phyloP scores from a whole-genome alignment of 92 coral and sea anemone species.

The Parazoanthus atlanticus region DNA sequence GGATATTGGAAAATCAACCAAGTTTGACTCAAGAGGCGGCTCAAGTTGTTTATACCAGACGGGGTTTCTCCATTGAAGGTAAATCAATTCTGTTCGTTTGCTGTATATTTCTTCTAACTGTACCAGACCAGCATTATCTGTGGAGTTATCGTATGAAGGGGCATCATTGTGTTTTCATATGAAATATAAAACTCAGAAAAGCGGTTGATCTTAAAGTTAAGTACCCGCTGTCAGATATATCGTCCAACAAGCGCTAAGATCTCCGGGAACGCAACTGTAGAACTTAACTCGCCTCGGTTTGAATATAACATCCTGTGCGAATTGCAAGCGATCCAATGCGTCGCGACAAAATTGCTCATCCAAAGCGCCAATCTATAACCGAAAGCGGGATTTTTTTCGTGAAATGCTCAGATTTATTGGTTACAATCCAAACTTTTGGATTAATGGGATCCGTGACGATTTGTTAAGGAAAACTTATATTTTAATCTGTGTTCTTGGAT shows the following conservation, averaged over 20 bases:
- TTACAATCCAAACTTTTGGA: background rate
- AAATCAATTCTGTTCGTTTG: background rate
- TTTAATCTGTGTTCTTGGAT: background rate
- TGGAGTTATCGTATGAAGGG: background rate
- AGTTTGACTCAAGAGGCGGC: background rate
- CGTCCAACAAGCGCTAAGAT: background rate
- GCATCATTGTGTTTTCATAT: background rate
- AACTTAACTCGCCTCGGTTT: background rate
- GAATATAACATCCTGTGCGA: no score
- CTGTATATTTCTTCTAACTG: background rate
- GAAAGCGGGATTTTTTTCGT: background rate
- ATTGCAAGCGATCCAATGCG: background rate
- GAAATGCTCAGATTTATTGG: background rate
- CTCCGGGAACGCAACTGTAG: background rate
- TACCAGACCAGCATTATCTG: background rate
- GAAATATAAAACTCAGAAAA: background rate
- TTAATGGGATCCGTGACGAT: background rate
- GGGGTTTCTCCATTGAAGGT: slow-evolving; percentile 1
- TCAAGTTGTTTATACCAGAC: background rate
- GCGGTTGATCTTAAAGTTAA: background rate
- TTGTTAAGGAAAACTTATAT: background rate
- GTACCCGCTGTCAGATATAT: background rate
- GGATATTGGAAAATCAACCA: slow-evolving; percentile 20
- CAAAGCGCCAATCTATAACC: background rate
- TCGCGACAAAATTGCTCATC: background rate